These are phyloP conservation scores for Oscarella lobularis DNA, from an alignment of 37 sponge, comb jelly and placozoan species.

Conservation along the genomic window DNA sequence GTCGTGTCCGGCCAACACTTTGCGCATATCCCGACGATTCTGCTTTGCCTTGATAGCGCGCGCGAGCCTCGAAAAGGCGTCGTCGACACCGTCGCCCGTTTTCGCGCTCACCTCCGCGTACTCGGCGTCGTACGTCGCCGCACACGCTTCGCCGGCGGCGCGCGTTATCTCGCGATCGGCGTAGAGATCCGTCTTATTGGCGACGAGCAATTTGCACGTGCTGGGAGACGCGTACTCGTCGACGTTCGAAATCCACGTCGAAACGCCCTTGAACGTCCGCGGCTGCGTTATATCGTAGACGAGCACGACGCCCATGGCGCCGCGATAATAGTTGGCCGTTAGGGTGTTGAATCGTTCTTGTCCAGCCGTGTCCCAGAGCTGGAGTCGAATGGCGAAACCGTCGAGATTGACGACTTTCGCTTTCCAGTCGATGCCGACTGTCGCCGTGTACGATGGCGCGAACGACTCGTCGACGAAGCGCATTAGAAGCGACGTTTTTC, in stretches of 20 bases:
- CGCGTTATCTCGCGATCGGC: not conserved
- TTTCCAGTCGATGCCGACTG: not conserved
- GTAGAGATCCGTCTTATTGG: not conserved
- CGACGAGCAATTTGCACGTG: not conserved
- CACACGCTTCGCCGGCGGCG: not conserved
- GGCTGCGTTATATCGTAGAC: not conserved
- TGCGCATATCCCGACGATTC: too few relatives aligned
- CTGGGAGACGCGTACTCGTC: not conserved
- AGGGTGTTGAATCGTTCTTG: not conserved
- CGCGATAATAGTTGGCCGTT: not conserved
- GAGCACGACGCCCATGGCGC: not conserved
- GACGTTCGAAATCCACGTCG: not conserved
- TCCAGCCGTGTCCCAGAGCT: conserved; percentile 1
- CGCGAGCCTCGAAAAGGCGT: not conserved
- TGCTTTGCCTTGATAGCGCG: too few relatives aligned
- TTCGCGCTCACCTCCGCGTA: not conserved
- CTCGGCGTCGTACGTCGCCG: not conserved
- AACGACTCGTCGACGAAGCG: conserved; percentile 1
- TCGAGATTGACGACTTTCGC: not conserved
- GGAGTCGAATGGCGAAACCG: not conserved
- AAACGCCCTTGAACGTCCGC: not conserved
- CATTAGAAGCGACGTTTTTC: not conserved
- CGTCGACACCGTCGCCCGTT: not conserved
- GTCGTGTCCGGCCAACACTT: too few relatives aligned
- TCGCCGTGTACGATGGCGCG: not conserved